Percentiles rank a stretch among this genome's conserved stretches.
These are phyloP conservation scores for Macropus fuliginosus DNA, from an alignment of 2,797 vertebrate species.

Conservation along the genomic window DNA sequence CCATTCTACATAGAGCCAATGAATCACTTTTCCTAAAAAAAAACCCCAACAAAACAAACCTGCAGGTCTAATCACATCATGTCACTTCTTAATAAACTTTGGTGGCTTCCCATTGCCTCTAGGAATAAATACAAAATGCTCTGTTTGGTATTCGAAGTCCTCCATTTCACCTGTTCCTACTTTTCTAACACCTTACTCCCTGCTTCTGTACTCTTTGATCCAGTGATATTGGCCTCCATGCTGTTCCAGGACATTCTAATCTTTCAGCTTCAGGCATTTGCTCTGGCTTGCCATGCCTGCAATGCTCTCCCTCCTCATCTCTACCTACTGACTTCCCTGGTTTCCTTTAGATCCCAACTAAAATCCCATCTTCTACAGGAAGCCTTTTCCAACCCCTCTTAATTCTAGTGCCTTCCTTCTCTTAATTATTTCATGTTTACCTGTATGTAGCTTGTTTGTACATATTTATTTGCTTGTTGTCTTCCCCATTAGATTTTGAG, in stretches of 20 bases:
- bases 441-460: background rate
- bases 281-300: background rate
- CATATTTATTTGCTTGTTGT: background rate
- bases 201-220: background rate
- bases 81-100: background rate
- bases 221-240: background rate
- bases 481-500: background rate
- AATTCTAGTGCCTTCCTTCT: too few relatives aligned
- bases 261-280: background rate
- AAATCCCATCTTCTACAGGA: too few relatives aligned
- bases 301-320: background rate
- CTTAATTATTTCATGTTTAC: too few relatives aligned
- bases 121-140: background rate
- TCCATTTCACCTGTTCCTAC: background rate
- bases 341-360: too few relatives aligned
- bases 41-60: too few relatives aligned
- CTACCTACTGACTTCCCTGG: background rate
- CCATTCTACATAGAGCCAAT: background rate
- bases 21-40: background rate
- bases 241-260: background rate
- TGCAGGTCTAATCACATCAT: background rate
- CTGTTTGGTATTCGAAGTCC: background rate
- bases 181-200: background rate
- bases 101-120: background rate
- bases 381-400: too few relatives aligned